These are phyloP conservation scores for Nemoura dubitans DNA, from an alignment of 2,888 invertebrate genomes.

Conservation along the genomic window DNA sequence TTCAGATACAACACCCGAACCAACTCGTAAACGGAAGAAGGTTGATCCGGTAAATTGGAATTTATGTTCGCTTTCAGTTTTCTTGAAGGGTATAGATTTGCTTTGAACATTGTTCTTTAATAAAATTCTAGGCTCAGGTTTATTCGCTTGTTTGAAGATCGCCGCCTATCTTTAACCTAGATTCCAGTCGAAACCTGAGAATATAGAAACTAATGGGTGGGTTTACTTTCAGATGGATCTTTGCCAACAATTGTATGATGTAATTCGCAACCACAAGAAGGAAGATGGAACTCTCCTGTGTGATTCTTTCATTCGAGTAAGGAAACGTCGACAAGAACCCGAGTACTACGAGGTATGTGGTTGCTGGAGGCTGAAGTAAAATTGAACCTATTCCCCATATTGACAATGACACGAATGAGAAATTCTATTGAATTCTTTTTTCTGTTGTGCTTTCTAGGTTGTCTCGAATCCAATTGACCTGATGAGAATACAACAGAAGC, in stretches of 20 bases:
- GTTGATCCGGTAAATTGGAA: constrained; percentile 75
- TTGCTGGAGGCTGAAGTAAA: not conserved
- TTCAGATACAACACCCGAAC: constrained; percentile 63
- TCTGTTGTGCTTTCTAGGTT: constrained; percentile 65
- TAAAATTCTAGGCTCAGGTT: too few species aligned
- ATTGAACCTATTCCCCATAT: not conserved
- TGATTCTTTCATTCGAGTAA: constrained; percentile 93
- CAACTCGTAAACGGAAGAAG: constrained; percentile 72
- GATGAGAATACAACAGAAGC: constrained; percentile 92
- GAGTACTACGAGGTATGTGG: constrained; percentile 85
- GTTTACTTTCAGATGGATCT: constrained; percentile 73
- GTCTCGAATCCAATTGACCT: constrained; percentile 96
- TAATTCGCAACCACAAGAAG: constrained; percentile 88
- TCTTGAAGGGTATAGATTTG: constrained; percentile 1
- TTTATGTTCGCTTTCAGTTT: constrained; percentile 1
- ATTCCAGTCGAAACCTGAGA: not conserved
- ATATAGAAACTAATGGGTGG: not conserved
- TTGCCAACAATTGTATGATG: constrained; percentile 93
- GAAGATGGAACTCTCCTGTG: constrained; percentile 91
- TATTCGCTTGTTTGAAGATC: too few species aligned
- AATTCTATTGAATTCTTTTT: constrained; percentile 32
- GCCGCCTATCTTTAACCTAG: not conserved
- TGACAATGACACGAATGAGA: not conserved
- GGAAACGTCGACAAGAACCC: constrained; percentile 91
- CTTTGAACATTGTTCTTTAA: too few species aligned